Evolutionary conservation across 35 echinoderm and acorn worm genomes (phyloP).

Genomic region (Ophiothrix spiculata): DNA sequence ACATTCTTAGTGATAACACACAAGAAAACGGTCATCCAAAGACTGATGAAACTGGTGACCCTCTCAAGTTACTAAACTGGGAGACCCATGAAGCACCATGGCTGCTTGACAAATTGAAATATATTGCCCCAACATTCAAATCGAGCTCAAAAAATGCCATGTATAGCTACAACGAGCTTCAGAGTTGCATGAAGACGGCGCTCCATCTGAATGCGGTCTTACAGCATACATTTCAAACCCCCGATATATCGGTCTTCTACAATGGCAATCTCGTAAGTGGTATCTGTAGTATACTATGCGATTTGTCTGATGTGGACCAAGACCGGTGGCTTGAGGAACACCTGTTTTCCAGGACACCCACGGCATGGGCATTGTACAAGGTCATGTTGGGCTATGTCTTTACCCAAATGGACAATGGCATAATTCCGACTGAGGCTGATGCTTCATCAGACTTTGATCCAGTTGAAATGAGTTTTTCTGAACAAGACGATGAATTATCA

Average conservation of each 20-base stretch:
- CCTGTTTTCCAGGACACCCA: not conserved
- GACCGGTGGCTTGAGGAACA: not conserved
- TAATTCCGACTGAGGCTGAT: no score
- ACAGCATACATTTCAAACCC: conserved; percentile 7
- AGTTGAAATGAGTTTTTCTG: no score
- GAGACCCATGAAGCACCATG: conserved; percentile 27
- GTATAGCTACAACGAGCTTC: conserved; percentile 42
- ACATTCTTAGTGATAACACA: conserved; percentile 18
- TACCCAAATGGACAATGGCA: not conserved
- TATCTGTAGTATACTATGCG: conserved; percentile 25
- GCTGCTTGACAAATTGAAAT: not conserved
- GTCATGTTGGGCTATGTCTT: not conserved
- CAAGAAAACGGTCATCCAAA: not conserved
- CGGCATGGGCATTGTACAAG: not conserved
- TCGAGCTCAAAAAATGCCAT: conserved; percentile 33
- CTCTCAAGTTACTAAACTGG: not conserved
- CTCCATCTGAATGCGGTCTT: conserved; percentile 53
- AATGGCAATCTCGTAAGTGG: conserved; percentile 57
- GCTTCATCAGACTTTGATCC: no score
- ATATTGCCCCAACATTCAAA: not conserved
- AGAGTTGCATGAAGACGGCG: conserved; percentile 25
- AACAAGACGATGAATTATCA: no score
- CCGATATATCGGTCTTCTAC: conserved; percentile 60
- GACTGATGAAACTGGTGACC: not conserved
- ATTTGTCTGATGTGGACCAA: not conserved